Evolutionary conservation across 2,888 invertebrate genomes (phyloP).

Genomic region (Sepioteuthis lessoniana): DNA sequence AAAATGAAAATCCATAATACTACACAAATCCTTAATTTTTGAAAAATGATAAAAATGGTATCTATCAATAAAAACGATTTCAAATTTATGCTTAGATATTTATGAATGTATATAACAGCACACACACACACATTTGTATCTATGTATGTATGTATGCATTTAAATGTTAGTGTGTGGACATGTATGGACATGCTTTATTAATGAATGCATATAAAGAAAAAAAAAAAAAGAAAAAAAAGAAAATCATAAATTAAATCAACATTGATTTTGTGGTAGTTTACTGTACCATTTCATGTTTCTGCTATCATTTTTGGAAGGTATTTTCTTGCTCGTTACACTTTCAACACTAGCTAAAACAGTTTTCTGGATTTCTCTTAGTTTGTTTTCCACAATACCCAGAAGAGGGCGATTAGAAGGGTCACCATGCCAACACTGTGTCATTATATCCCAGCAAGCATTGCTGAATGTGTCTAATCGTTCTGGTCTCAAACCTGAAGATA

Average conservation of each 20-base stretch:
- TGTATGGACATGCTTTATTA: background rate
- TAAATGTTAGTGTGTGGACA: background rate
- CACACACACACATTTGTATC: background rate
- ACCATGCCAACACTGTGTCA: constrained; percentile 88
- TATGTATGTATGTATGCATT: background rate
- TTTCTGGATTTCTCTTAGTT: constrained; percentile 78
- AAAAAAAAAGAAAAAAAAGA: background rate
- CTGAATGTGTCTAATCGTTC: constrained; percentile 85
- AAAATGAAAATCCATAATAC: too few species aligned
- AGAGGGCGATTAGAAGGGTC: constrained; percentile 84
- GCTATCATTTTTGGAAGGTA: constrained; percentile 2
- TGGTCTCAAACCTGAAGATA: constrained; percentile 83
- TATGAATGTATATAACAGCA: background rate
- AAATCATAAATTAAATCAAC: background rate
- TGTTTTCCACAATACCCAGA: constrained; percentile 85
- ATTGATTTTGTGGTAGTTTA: background rate
- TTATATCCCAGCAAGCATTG: constrained; percentile 87
- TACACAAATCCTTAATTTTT: too few species aligned
- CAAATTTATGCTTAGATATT: constrained; percentile 37
- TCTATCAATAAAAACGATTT: too few species aligned
- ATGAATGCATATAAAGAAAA: background rate
- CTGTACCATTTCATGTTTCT: background rate
- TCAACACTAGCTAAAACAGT: background rate
- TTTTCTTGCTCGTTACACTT: background rate
- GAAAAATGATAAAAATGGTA: too few species aligned